Base-by-base conservation (phyloP, 2,888 invertebrate genomes). In the Alcis repandata region DNA sequence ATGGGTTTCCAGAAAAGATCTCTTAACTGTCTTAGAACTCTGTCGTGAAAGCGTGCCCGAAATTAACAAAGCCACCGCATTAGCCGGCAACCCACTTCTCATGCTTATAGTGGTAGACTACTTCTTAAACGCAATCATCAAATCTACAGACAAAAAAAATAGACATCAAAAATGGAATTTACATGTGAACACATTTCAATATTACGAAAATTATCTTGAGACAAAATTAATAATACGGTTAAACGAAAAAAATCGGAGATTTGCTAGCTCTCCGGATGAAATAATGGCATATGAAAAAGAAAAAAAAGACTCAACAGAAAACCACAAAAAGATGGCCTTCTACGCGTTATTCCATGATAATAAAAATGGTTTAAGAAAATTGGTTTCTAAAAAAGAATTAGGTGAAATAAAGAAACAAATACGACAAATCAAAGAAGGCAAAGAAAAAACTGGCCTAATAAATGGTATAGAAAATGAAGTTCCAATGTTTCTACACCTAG, bases 391-490 rank as follows among this genome's bases (percentile, higher is more conserved):
- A 22, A 46, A 46, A 10, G 38, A 46, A 38, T 22, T 15, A 1
- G n/a, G 46, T 10, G n/a, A 2, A 32, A 38, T 57, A 17, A 46
- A 36, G 9, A 11, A 57, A 36, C 36, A 17, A 8, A 48, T 57
- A 2, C 15, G 22, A 15, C 27, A 57, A 46, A 57, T 57, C 15
- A 15, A 57, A 38, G 20, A 22, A 10, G 57, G 57, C 1, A 38
- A 57, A 46, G 57, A 57, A 57, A 57, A 57, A 57, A 46, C 36
- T 10, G 57, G 57, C 0, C 22, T 57, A 11, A 57, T 57, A 17
- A 36, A 57, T 38, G 9, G 46, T 20, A 57, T 57, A 9, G 36
- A 57, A 15, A 57, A 57, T 38, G 38, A 57, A 1, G 33, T 57
- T 15, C 57, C 57, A 0, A 57, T 19, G 22, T 57, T 57, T 38